Percentiles rank a stretch among this genome's conserved stretches.
Evolutionary conservation across 2,888 invertebrate genomes (phyloP).

Genomic region (Aleiodes alternator): DNA sequence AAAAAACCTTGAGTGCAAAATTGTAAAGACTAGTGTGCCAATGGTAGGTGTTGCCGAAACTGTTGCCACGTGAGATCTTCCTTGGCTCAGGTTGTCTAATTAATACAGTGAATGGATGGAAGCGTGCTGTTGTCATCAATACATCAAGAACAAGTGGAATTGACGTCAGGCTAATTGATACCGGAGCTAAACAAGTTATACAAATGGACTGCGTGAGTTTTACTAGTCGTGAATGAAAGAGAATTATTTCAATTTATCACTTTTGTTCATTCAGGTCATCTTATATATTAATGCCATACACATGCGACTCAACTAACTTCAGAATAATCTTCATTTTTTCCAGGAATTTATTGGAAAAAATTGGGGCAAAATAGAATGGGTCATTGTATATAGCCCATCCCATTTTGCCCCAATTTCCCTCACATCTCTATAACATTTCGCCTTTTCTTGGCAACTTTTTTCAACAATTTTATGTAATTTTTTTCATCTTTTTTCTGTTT

Average conservation of each 20-base stretch:
- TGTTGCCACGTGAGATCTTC: constrained; percentile 67
- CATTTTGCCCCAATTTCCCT: neutral
- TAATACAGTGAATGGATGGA: constrained; percentile 68
- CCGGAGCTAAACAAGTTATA: constrained; percentile 67
- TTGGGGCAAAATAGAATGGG: too few species aligned
- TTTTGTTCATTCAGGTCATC: constrained; percentile 9
- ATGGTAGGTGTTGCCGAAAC: constrained; percentile 71
- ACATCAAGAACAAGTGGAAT: constrained; percentile 61
- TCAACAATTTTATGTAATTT: neutral
- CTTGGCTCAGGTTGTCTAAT: constrained; percentile 71
- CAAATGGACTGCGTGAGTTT: constrained; percentile 70
- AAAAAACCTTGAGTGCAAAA: neutral
- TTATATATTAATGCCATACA: constrained; percentile 42
- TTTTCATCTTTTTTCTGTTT: constrained; percentile 16
- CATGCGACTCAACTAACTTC: constrained; percentile 16
- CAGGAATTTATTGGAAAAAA: constrained; percentile 42
- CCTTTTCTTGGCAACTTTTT: neutral
- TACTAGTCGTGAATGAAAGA: constrained; percentile 49
- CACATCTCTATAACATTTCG: too few species aligned
- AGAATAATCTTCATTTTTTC: constrained; percentile 24
- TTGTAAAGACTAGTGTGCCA: constrained; percentile 59
- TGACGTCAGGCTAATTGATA: constrained; percentile 71
- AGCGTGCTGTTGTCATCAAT: constrained; percentile 68
- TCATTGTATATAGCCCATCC: too few species aligned
- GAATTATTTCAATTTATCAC: constrained; percentile 28